These are phyloP conservation scores for Rotaria sp. DNA, from an alignment of 2,888 invertebrate species.

Conservation along the genomic window DNA sequence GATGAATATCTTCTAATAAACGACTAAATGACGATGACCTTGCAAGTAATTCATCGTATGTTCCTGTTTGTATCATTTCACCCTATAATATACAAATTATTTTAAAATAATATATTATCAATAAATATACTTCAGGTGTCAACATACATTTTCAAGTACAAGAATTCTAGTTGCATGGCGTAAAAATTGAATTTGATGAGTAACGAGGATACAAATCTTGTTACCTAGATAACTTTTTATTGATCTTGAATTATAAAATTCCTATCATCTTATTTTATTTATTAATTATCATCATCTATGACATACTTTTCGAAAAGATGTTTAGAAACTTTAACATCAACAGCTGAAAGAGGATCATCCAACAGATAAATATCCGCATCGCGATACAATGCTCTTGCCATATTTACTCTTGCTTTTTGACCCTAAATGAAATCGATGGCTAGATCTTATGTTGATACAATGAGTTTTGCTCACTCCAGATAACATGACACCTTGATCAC, in stretches of 20 bases:
- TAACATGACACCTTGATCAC: background rate
- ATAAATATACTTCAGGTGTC: too few relatives aligned
- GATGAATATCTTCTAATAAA: background rate
- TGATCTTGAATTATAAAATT: too few relatives aligned
- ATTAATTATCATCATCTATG: background rate
- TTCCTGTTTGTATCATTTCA: background rate
- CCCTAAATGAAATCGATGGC: slow-evolving; percentile 48
- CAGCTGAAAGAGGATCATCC: slow-evolving; percentile 67
- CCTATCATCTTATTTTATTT: too few relatives aligned
- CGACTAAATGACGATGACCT: background rate
- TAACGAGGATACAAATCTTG: slow-evolving; percentile 70
- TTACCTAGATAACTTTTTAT: slow-evolving; percentile 58
- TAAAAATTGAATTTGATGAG: slow-evolving; percentile 73
- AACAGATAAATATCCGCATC: slow-evolving; percentile 65
- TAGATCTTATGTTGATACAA: background rate
- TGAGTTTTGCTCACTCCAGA: background rate
- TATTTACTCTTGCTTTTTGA: slow-evolving; percentile 72
- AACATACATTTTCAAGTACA: slow-evolving; percentile 49
- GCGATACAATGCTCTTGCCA: slow-evolving; percentile 54
- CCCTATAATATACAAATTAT: background rate
- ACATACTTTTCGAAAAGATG: slow-evolving; percentile 72
- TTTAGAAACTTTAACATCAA: slow-evolving; percentile 81
- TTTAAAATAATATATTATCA: too few relatives aligned
- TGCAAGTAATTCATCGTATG: background rate
- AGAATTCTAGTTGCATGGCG: slow-evolving; percentile 54